Evolutionary conservation across 92 coral and sea anemone species (phyloP), one percentile per base, ranked within the genome.

Genomic region (Epizoanthus rinbou): DNA sequence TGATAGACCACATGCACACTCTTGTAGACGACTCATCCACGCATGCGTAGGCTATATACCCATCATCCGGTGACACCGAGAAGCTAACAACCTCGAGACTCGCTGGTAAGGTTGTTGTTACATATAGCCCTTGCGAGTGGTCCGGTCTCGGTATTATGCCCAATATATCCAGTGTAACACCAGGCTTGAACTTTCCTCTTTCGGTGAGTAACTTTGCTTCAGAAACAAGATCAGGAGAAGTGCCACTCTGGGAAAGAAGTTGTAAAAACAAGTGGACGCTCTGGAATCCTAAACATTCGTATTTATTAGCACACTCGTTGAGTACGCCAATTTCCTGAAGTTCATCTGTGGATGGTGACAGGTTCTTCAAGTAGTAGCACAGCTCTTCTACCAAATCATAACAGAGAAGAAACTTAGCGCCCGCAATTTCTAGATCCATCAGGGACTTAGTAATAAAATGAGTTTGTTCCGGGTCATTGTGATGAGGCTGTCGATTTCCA

Each of bases 1-100:
- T 5, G 50, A 76, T 21, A 8, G 82, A 60, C 82, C 82, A 76
- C 54, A 76, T 18, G 6, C 18, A 35, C 14, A 76, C 70, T n/a
- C 56, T 59, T 21, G 82, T 60, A 4, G 82, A 60, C 14, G 15
- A 37, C 28, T 41, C 82, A 8, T 33, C 23, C 3, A 23, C 70
- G 57, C 39, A 60, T n/a, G 82, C 70, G 70, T 69, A 76, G 8
- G 69, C 82, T 2, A 76, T 58, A 21, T 59, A 62, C 53, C 60
- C 70, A 18, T 62, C 28, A 57, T 76, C 52, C 6, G 82, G 82
- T 45, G 82, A 76, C 17, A 76, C 82, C 45, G 82, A 60, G 47
- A 58, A 58, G 70, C 39, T 39, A 3, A 39, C 24, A 18, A 72
- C 18, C 31, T 72, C 60, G 21, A 72, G 52, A 72, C 31, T 50